A percentile compares a stretch with the other conserved stretches of the same genome.
Evolutionary conservation across 1,140 invertebrate genomes (phyloP).

Genomic region (Acyrthosiphon pisum): DNA sequence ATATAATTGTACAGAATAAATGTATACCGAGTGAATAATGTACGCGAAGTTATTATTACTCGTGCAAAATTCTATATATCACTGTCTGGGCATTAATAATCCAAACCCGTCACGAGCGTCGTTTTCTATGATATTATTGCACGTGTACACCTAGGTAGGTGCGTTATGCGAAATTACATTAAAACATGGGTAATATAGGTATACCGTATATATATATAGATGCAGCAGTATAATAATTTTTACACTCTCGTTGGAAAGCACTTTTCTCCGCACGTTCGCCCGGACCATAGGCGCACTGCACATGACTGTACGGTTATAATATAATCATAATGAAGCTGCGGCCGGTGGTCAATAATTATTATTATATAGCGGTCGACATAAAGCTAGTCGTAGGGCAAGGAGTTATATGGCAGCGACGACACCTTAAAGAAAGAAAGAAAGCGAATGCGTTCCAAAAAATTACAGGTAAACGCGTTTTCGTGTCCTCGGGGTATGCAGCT

Average conservation of each 20-base stretch:
- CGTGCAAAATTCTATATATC: slow-evolving; percentile 1
- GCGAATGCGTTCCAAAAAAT: slow-evolving; percentile 46
- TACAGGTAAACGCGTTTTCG: slow-evolving; percentile 27
- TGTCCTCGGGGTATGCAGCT: neutral
- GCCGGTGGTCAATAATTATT: slow-evolving; percentile 26
- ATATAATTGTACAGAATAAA: neutral
- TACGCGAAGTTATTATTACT: neutral
- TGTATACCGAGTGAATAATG: neutral
- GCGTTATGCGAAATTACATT: slow-evolving; percentile 24
- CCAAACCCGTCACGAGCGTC: slow-evolving; percentile 10
- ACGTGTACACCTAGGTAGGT: neutral
- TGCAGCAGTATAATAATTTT: neutral
- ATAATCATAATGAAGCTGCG: slow-evolving; percentile 23
- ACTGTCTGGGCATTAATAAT: neutral
- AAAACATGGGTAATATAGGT: neutral
- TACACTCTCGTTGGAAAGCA: slow-evolving; percentile 43
- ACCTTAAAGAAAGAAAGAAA: slow-evolving; percentile 43
- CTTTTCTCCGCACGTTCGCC: slow-evolving; percentile 35
- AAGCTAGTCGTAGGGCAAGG: too few species aligned
- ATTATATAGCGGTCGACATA: slow-evolving; percentile 30
- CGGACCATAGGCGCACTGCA: neutral
- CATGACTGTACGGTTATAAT: neutral
- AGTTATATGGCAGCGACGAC: neutral
- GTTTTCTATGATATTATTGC: slow-evolving; percentile 22
- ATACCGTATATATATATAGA: too few species aligned